Percentiles rank a stretch among this genome's conserved stretches.
Evolutionary conservation across 2,113 vertebrate genomes (phyloP).

Genomic region (Tragelaphus scriptus): DNA sequence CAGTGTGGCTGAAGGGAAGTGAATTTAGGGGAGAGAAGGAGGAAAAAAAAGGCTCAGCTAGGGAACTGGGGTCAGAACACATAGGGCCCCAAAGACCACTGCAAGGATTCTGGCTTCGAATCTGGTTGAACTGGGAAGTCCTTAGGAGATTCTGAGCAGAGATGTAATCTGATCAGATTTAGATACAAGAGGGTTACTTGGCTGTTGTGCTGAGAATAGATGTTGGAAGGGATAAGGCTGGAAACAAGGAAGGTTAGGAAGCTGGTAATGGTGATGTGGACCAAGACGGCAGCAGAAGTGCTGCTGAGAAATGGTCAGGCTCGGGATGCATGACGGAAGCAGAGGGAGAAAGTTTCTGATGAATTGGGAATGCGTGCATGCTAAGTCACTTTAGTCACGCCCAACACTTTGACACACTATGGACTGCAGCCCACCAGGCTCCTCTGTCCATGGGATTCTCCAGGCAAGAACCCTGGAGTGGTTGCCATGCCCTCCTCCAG

Average conservation of each 20-base stretch:
- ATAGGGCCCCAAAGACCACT: background rate
- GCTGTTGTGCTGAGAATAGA: background rate
- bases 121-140: background rate
- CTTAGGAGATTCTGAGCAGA: background rate
- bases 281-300: background rate
- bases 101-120: background rate
- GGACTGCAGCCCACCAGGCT: background rate
- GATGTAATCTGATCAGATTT: background rate
- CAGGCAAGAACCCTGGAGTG: background rate
- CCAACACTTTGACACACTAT: background rate
- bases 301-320: background rate
- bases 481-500: background rate
- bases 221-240: background rate
- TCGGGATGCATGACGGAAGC: background rate
- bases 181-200: background rate
- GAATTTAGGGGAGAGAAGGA: background rate
- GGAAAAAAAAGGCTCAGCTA: background rate
- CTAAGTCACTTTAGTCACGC: background rate
- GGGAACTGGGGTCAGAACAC: background rate
- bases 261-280: background rate
- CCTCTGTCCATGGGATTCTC: background rate
- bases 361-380: fast-evolving
- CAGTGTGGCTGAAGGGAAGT: background rate
- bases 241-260: background rate
- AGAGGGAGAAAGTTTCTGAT: background rate